A percentile compares a stretch with the other conserved stretches of the same genome.
Evolutionary conservation across 1,140 invertebrate species (phyloP).

Genomic region (Trichogramma pretiosum): DNA sequence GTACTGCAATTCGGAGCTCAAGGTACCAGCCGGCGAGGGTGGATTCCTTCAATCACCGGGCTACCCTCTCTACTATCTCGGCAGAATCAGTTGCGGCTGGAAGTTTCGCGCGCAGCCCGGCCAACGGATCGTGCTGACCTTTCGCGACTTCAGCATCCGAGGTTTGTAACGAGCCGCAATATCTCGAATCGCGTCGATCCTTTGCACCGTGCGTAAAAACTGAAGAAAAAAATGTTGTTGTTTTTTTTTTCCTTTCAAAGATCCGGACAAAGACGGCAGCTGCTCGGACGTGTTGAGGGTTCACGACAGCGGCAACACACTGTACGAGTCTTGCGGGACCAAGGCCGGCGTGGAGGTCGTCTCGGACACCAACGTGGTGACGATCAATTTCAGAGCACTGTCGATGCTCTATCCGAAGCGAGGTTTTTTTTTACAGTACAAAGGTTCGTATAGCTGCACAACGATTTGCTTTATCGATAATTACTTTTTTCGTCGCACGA

Average conservation of each 20-base stretch:
- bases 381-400: constrained; percentile 36
- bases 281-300: constrained; percentile 38
- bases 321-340: constrained; percentile 39
- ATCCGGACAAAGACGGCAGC: constrained; percentile 32
- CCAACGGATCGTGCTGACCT: constrained; percentile 36
- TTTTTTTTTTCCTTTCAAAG: constrained; percentile 19
- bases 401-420: constrained; percentile 32
- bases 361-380: constrained; percentile 37
- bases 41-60: constrained; percentile 40
- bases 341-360: constrained; percentile 32
- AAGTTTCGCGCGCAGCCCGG: constrained; percentile 37
- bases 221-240: constrained; percentile 4
- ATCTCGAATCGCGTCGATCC: no score
- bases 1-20: constrained; percentile 38
- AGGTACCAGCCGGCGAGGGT: constrained; percentile 27
- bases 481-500: no score
- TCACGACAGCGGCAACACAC: constrained; percentile 33
- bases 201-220: neutral
- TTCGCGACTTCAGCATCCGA: constrained; percentile 41
- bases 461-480: no score
- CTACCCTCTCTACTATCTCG: constrained; percentile 38
- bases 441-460: no score
- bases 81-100: constrained; percentile 38
- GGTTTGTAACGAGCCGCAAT: no score
- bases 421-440: constrained; percentile 41